A percentile compares a stretch with the other conserved stretches of the same genome.
Conservation (phyloP, 2,888 invertebrate species). For the Drosophila mimetica region DNA sequence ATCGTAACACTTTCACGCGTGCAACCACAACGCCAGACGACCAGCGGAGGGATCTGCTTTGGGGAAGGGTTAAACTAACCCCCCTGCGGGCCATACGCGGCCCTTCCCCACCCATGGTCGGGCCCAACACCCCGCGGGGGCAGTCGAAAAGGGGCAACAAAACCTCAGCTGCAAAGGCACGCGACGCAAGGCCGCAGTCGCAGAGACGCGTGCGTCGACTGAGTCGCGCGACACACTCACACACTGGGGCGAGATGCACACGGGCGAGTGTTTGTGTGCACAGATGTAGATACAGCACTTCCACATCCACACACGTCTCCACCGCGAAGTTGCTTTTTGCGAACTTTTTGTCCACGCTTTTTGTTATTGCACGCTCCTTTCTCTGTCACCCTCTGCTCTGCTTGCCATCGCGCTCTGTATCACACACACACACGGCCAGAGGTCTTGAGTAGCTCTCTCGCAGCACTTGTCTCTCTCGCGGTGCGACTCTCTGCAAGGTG, state of each 20-base stretch:
- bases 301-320: slow-evolving; percentile 28
- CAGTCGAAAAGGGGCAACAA: slow-evolving; percentile 51
- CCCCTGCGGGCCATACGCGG: slow-evolving; percentile 52
- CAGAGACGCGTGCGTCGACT: slow-evolving; percentile 57
- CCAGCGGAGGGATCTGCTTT: background rate
- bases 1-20: slow-evolving; percentile 76
- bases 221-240: slow-evolving; percentile 68
- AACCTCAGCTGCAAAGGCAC: slow-evolving; percentile 63
- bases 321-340: slow-evolving; percentile 67
- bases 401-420: slow-evolving; percentile 18
- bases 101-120: slow-evolving; percentile 31
- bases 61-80: slow-evolving; percentile 1
- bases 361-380: slow-evolving; percentile 61
- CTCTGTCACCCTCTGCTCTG: slow-evolving; percentile 30
- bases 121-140: slow-evolving; percentile 51
- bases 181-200: slow-evolving; percentile 63
- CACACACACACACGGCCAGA: slow-evolving; percentile 27
- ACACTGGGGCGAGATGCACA: slow-evolving; percentile 7
- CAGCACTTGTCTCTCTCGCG: slow-evolving; percentile 19
- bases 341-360: slow-evolving; percentile 62
- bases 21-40: slow-evolving; percentile 49
- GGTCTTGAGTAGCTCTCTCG: slow-evolving; percentile 35
- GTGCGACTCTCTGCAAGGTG: slow-evolving; percentile 9
- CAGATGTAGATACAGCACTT: slow-evolving; percentile 33
- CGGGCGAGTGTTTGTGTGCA: background rate